Conservation (phyloP, 2,113 vertebrate species). For the Solea solea region DNA sequence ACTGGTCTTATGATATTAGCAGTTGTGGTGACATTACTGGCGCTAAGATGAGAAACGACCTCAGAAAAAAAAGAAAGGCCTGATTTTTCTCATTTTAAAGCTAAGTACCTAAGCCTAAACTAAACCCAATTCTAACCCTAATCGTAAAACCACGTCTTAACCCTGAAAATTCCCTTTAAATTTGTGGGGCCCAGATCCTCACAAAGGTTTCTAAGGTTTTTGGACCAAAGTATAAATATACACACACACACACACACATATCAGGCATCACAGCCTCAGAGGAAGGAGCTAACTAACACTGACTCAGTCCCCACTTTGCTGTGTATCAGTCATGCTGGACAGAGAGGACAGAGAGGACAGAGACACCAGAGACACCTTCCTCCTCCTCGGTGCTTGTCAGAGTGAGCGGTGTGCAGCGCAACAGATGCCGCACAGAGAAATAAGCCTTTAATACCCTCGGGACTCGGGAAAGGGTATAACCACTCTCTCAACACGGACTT, state of each 20-base stretch:
- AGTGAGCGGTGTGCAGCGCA: constrained; percentile 62
- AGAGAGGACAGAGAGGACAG: neutral
- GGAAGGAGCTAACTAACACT: constrained; percentile 16
- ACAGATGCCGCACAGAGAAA: constrained; percentile 76
- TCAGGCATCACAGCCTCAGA: constrained; percentile 1
- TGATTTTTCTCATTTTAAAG: too few relatives aligned
- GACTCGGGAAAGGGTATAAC: constrained; percentile 62
- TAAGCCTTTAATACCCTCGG: constrained; percentile 79
- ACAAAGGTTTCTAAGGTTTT: too few relatives aligned
- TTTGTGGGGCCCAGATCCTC: too few relatives aligned
- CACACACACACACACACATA: constrained; percentile 4
- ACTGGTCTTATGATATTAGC: too few relatives aligned
- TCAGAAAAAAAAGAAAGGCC: too few relatives aligned
- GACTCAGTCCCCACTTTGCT: constrained; percentile 16
- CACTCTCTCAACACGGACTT: constrained; percentile 48
- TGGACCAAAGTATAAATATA: neutral
- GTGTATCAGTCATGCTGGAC: neutral
- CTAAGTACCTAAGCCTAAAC: too few relatives aligned
- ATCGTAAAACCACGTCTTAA: too few relatives aligned
- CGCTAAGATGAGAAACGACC: too few relatives aligned
- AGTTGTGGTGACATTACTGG: too few relatives aligned
- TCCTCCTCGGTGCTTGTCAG: constrained; percentile 40
- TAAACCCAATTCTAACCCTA: too few relatives aligned
- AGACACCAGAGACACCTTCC: constrained; percentile 28
- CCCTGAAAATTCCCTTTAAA: too few relatives aligned